Base-by-base conservation (phyloP, 1,140 invertebrate species). In the Zaprionus capensis region DNA sequence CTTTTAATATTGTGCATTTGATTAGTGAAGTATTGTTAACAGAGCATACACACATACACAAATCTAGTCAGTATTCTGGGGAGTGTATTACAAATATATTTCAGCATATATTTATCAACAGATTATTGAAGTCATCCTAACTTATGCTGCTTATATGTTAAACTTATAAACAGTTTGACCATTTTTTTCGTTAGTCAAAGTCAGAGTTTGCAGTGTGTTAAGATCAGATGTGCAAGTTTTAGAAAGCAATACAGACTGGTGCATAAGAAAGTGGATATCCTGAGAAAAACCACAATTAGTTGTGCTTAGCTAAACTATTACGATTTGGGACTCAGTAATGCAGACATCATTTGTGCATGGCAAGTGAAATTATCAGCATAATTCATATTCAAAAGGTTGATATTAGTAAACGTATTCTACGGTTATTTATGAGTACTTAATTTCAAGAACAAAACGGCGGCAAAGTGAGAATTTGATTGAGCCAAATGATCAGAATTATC, bases 401-500 rank as follows among this genome's bases (percentile, higher is more conserved):
- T 69, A 24, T 58, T 76, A 64, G 59, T 76, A 41, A 36, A 55
- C 26, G 51, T 26, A 59, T 28, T 26, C 51, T 71, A 75, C 15
- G 51, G 15, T 57, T 63, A 28, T 49, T 53, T 1, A 56, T 68
- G 31, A 68, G 55, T 56, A 61, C 7, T 20, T 41, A 46, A 56
- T 71, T 71, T 55, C 46, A 66, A 66, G 55, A 76, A 58, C 20
- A 56, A 72, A 71, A 61, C 49, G 20, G 22, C 31, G n/a, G 31
- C 57, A 44, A 41, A 24, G 17, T 71, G 67, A 22, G 34, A 22
- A 3, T 12, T 12, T 26, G 34, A 31, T 31, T n/a, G 9, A 38
- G 12, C 46, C 24, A 22, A 38, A 51, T 65, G 17, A 34, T 11
- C 9, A 34, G 31, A 34, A 20, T 49, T 34, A 53, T 57, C 57